Evolutionary conservation across 2,113 vertebrate species (phyloP).

Genomic region (Parus major): DNA sequence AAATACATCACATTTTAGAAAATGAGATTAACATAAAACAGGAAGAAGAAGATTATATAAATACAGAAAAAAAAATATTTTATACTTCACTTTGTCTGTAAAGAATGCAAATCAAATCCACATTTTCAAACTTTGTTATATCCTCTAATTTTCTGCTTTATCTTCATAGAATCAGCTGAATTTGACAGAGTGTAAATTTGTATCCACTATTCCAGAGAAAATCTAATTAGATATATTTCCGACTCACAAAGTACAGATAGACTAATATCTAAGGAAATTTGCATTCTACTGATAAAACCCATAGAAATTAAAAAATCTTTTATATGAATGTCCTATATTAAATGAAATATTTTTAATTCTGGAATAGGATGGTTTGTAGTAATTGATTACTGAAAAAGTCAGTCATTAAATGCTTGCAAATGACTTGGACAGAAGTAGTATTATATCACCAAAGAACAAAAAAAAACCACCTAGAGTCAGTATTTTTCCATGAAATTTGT

Average conservation of each 20-base stretch:
- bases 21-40: neutral
- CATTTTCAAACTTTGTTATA: conserved; percentile 43
- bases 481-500: neutral
- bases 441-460: neutral
- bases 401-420: neutral
- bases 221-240: conserved; percentile 66
- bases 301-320: conserved; percentile 47
- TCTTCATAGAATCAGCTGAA: conserved; percentile 54
- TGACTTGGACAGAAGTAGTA: neutral
- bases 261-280: conserved; percentile 52
- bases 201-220: conserved; percentile 63
- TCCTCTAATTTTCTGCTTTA: conserved; percentile 53
- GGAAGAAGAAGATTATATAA: conserved; percentile 1
- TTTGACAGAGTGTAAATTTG: conserved; percentile 55
- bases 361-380: neutral
- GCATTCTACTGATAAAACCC: conserved; percentile 49
- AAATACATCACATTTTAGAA: neutral
- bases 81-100: neutral
- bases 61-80: neutral
- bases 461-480: neutral
- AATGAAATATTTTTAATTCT: conserved; percentile 34
- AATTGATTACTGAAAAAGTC: neutral
- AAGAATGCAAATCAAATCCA: conserved; percentile 44
- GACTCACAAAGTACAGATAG: conserved; percentile 54
- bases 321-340: conserved; percentile 17